Evolutionary conservation across 1,140 invertebrate genomes (phyloP), one percentile per base, ranked within the genome.

Genomic region (Asbolus verrucosus): DNA sequence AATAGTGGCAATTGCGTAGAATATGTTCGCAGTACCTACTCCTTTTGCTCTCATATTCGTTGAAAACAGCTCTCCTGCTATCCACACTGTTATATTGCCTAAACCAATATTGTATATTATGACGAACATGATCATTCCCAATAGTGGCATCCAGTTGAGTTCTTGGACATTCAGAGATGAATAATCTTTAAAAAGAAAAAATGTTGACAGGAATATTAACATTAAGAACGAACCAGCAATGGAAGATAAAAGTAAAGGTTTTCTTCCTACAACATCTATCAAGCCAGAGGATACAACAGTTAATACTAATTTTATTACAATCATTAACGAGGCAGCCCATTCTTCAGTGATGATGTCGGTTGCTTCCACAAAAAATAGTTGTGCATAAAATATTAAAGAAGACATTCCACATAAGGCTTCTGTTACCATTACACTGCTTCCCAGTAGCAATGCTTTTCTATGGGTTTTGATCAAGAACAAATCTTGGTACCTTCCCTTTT

Each of bases 311-410:
- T 90, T 88, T 13, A 89, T 77, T 0, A 81, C 72, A 61, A 87
- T 89, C 43, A 90, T 68, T n/a, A 84, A 70, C 14, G 83, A 84
- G 0, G 85, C 82, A 0, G 80, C 78, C 5, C 80, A 50, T 1
- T 75, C 77, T 1, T 84, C 77, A 0, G 82, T 74, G 1, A 84
- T 30, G 6, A 72, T 75, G 0, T 78, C 73, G 2, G 79, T 80
- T 13, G 81, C 81, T 24, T 81, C 77, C 1, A 79, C 80, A 2
- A 87, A 82, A 2, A 86, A 82, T 14, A 84, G 83, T 16, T 88
- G 86, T 0, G 87, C 84, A 69, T 89, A 90, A 2, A 21, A 86
- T 88, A 60, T 88, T 85, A 27, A 90, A 83, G 0, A 86, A 87
- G 38, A 85, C 85, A 8, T 87, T 82, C 6, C 89, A 89, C 38